Percentiles rank a stretch among this genome's conserved stretches.
Evolutionary conservation across 2,113 vertebrate genomes (phyloP).

Genomic region (Sorex fumeus): DNA sequence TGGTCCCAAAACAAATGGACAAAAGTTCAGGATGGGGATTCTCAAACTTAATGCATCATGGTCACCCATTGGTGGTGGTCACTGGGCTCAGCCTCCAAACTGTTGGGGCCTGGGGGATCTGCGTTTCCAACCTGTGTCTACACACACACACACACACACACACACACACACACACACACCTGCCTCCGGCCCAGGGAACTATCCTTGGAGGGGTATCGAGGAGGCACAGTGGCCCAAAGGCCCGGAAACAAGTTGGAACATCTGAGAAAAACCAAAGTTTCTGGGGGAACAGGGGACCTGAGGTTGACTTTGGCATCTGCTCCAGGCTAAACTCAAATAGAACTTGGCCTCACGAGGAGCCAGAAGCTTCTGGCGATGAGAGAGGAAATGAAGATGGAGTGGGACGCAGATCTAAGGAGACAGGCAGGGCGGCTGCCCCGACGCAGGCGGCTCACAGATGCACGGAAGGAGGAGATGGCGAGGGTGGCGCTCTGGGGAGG

Average conservation of each 20-base stretch:
- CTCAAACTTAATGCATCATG: not conserved
- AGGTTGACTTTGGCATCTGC: not conserved
- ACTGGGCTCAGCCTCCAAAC: not conserved
- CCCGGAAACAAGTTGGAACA: too few species aligned
- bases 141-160: not conserved
- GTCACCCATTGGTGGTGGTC: not conserved
- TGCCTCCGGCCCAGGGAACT: too few species aligned
- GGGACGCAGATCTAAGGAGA: not conserved
- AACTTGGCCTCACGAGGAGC: not conserved
- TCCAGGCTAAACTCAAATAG: not conserved
- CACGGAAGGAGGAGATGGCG: not conserved
- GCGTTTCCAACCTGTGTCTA: conserved; percentile 14
- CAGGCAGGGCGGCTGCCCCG: not conserved
- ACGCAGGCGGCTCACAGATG: not conserved
- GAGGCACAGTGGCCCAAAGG: too few species aligned
- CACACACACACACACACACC: not conserved
- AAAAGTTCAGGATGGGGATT: not conserved
- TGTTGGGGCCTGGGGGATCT: not conserved
- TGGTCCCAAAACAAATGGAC: too few species aligned
- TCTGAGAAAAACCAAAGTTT: not conserved
- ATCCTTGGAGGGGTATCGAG: too few species aligned
- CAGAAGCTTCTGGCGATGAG: not conserved
- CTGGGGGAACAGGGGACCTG: not conserved
- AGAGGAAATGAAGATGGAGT: conserved; percentile 33
- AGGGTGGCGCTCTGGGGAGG: not conserved